Evolutionary conservation across 2,888 invertebrate species (phyloP).

Genomic region (Strigamia crassipes): DNA sequence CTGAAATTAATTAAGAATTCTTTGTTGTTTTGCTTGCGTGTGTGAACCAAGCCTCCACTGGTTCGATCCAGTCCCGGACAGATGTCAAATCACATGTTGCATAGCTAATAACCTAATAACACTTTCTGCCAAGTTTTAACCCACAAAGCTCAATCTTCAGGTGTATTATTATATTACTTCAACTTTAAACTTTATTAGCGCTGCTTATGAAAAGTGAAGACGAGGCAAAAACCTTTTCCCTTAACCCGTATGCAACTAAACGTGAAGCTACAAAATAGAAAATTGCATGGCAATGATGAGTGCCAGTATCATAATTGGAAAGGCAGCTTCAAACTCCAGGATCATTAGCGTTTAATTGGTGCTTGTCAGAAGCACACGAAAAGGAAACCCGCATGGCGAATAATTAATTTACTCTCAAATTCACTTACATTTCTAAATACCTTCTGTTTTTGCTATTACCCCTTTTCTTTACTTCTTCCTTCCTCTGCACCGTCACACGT

Average conservation of each 20-base stretch:
- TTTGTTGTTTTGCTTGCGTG: no score
- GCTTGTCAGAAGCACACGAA: conserved; percentile 15
- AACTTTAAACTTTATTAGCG: neutral
- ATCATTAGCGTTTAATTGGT: conserved; percentile 46
- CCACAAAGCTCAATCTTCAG: no score
- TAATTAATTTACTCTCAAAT: conserved; percentile 47
- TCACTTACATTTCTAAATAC: conserved; percentile 43
- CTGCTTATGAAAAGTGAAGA: neutral
- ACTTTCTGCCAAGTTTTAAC: no score
- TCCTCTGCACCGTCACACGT: neutral
- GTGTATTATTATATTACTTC: no score
- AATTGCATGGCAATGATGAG: conserved; percentile 5
- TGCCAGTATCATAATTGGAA: conserved; percentile 30
- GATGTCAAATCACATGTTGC: no score
- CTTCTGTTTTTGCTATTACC: neutral
- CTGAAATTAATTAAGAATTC: no score
- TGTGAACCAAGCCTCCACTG: no score
- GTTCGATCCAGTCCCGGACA: no score
- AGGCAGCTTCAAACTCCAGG: conserved; percentile 36
- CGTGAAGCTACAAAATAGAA: neutral
- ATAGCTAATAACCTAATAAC: no score
- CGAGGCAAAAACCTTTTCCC: neutral
- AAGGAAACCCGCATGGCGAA: conserved; percentile 41
- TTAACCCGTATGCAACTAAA: neutral
- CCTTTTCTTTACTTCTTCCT: neutral